phyloP scores from a whole-genome alignment of 2,797 vertebrate species.

The Sparus aurata region DNA sequence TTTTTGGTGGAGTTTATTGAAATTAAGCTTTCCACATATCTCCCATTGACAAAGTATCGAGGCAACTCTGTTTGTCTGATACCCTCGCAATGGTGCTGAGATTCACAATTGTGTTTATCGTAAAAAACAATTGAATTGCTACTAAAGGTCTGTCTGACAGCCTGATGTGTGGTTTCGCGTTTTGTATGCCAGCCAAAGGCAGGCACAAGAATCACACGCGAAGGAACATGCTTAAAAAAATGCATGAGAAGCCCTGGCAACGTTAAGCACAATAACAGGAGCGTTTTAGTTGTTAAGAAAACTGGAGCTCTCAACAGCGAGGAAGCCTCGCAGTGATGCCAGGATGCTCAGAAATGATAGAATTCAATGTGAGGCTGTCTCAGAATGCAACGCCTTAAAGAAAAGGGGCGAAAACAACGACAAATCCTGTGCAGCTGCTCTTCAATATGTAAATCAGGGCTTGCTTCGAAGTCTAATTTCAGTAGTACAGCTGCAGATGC shows the following conservation, averaged over 20 bases:
- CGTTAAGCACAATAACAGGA: conserved; percentile 54
- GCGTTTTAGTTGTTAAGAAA: conserved; percentile 69
- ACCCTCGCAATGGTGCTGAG: conserved; percentile 18
- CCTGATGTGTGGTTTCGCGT: conserved; percentile 55
- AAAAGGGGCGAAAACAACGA: conserved; percentile 66
- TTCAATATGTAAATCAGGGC: conserved; percentile 76
- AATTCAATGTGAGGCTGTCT: conserved; percentile 67
- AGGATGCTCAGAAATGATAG: conserved; percentile 62
- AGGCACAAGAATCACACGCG: conserved; percentile 53
- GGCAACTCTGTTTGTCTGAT: conserved; percentile 42
- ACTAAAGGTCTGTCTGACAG: conserved; percentile 48
- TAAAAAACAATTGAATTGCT: conserved; percentile 50
- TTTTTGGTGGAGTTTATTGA: conserved; percentile 50
- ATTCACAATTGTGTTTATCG: conserved; percentile 46
- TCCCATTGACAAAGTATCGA: conserved; percentile 27
- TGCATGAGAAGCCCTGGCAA: conserved; percentile 57
- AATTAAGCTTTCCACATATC: conserved; percentile 55
- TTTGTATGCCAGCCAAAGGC: conserved; percentile 60
- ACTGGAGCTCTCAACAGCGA: conserved; percentile 53
- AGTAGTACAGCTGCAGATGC: conserved; percentile 67
- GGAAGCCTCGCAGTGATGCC: conserved; percentile 67
- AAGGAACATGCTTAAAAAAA: conserved; percentile 55
- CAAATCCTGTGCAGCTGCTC: conserved; percentile 76
- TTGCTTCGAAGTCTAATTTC: conserved; percentile 68
- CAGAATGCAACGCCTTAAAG: conserved; percentile 63